phyloP scores from a whole-genome alignment of 1,140 invertebrate genomes.

The Magallana angulata region DNA sequence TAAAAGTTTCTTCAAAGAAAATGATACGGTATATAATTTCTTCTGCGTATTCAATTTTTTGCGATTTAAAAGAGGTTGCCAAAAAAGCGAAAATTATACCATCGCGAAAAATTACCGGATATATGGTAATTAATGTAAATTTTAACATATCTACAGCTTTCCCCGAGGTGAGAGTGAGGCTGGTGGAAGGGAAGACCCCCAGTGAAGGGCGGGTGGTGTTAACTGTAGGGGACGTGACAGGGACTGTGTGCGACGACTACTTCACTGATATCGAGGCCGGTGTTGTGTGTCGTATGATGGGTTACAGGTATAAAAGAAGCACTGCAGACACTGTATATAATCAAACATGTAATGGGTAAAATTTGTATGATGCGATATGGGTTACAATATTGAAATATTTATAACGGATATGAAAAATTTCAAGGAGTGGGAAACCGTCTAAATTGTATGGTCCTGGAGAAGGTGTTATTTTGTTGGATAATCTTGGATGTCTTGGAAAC shows the following conservation, averaged over 20 bases:
- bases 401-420: not conserved
- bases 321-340: too few species aligned
- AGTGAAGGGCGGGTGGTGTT: constrained; percentile 85
- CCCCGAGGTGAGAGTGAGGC: constrained; percentile 15
- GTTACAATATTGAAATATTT: not conserved
- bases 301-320: not conserved
- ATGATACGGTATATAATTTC: too few species aligned
- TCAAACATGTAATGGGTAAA: too few species aligned
- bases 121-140: not conserved
- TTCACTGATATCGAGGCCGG: constrained; percentile 85
- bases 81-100: constrained; percentile 77
- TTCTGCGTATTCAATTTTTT: too few species aligned
- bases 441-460: too few species aligned
- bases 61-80: constrained; percentile 65
- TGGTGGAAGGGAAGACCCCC: constrained; percentile 47
- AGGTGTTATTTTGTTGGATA: too few species aligned
- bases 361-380: constrained; percentile 77
- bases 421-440: too few species aligned
- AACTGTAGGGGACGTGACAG: constrained; percentile 85
- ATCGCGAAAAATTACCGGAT: too few species aligned
- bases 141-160: not conserved
- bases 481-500: too few species aligned
- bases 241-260: constrained; percentile 88
- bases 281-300: constrained; percentile 82
- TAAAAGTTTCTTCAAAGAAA: too few species aligned